phyloP scores from a whole-genome alignment of 2,797 vertebrate species.

The Eulemur coronatus region DNA sequence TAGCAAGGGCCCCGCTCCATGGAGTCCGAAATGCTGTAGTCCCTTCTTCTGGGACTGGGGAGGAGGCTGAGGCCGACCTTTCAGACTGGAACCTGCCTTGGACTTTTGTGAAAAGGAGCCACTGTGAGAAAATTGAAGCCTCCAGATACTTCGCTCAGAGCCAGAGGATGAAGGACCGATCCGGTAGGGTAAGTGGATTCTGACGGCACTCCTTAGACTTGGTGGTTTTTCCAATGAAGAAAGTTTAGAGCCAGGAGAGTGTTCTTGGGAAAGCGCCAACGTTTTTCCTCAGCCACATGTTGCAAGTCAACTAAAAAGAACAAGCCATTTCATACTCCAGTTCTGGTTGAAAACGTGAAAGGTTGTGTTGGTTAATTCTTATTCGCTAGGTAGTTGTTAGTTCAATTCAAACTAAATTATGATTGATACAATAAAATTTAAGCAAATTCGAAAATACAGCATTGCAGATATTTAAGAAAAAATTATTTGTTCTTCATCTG shows the following conservation, averaged over 20 bases:
- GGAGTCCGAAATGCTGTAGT: constrained; percentile 88
- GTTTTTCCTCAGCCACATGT: not conserved
- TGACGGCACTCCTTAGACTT: not conserved
- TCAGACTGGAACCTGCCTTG: constrained; percentile 96
- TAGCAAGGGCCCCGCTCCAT: constrained; percentile 52
- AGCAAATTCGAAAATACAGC: not conserved
- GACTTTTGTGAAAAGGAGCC: constrained; percentile 98
- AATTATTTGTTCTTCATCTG: not conserved
- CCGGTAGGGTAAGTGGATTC: constrained; percentile 87
- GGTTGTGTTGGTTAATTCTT: not conserved
- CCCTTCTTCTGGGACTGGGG: constrained; percentile 90
- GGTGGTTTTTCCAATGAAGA: not conserved
- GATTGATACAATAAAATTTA: not conserved
- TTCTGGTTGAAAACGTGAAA: not conserved
- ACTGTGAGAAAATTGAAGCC: constrained; percentile 97
- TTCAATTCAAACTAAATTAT: not conserved
- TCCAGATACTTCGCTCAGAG: constrained; percentile 97
- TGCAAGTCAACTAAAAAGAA: not conserved
- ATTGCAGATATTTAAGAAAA: not conserved
- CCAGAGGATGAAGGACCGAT: constrained; percentile 97
- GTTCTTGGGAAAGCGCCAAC: not conserved
- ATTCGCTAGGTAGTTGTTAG: not conserved
- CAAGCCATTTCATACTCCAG: not conserved
- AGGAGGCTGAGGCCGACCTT: constrained; percentile 94
- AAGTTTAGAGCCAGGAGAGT: not conserved